A percentile compares a stretch with the other conserved stretches of the same genome.
Evolutionary conservation across 2,113 vertebrate species (phyloP).

Genomic region (Alexandromys fortis): DNA sequence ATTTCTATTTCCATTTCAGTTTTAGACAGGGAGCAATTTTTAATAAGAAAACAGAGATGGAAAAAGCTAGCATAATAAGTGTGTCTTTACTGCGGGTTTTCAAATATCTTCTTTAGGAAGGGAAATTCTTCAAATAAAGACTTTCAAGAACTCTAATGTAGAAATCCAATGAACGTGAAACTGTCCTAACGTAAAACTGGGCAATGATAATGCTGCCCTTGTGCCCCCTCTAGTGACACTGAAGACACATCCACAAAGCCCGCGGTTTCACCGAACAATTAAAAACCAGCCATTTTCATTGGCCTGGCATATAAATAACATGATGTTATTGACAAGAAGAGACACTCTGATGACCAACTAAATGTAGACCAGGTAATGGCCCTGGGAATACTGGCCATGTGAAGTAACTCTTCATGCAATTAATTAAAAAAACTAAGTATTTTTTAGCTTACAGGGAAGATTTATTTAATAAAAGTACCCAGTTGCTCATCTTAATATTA

Average conservation of each 20-base stretch:
- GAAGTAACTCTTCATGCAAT: neutral
- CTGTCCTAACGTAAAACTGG: neutral
- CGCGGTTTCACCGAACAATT: neutral
- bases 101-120: constrained; percentile 41
- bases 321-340: neutral
- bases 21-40: constrained; percentile 55
- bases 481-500: neutral
- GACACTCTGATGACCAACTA: neutral
- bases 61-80: neutral
- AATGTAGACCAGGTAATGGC: neutral
- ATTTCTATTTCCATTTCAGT: constrained; percentile 53
- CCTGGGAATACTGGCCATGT: too few relatives aligned
- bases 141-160: neutral
- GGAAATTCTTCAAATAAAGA: neutral
- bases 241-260: neutral
- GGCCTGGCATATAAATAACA: neutral
- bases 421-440: neutral
- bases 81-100: neutral
- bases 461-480: neutral
- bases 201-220: neutral
- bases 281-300: neutral
- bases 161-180: neutral
- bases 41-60: constrained; percentile 35
- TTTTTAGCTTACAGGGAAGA: neutral
- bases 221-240: neutral